Evolutionary conservation across 2,113 vertebrate genomes (phyloP), one percentile per base, ranked within the genome.

Genomic region (Sphaerodactylus townsendi): DNA sequence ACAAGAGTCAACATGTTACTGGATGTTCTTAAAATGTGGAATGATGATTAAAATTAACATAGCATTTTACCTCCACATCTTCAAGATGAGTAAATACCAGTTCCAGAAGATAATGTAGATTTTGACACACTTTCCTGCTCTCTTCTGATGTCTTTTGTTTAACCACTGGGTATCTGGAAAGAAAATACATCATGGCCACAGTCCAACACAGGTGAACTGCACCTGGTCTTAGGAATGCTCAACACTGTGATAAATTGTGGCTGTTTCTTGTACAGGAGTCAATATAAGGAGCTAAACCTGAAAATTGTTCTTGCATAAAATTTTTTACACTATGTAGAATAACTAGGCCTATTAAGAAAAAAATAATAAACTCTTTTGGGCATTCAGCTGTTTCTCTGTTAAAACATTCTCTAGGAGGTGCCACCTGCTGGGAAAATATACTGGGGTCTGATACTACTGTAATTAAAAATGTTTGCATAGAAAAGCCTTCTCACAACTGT

Each of bases 101-200:
- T 87, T 96, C 95, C 77, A 96, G 30, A 81, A 96, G 94, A 59
- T 89, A 94, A 53, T 95, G 93, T 85, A 96, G 77, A 21, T 95
- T 96, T 77, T 92, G 94, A 19, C 91, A 93, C 44, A 95, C 86
- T 89, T 95, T 96, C 75, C 96, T 92, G 82, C 91, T 95, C 87
- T 96, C 94, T 93, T 97, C 96, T 84, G 93, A 95, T 83, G 94
- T 95, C 56, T 86, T 95, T 77, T 97, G 95, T 28, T 95, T 89
- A 79, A 94, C 94, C 66, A 97, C 88, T 68, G 96, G 96, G 28
- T 95, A 95, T 53, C 96, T 97, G 70, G 44, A 78, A 78, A 87
- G 74, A 39, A 93, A 82, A 84, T 48, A 78, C 79, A 59, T 79
- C 25, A 83, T 50, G 37, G 11, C 76, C 39, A 78, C 0, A 0